Percentiles rank a stretch among this genome's conserved stretches.
phyloP scores from a whole-genome alignment of 2,113 vertebrate genomes.

The Vidua macroura region DNA sequence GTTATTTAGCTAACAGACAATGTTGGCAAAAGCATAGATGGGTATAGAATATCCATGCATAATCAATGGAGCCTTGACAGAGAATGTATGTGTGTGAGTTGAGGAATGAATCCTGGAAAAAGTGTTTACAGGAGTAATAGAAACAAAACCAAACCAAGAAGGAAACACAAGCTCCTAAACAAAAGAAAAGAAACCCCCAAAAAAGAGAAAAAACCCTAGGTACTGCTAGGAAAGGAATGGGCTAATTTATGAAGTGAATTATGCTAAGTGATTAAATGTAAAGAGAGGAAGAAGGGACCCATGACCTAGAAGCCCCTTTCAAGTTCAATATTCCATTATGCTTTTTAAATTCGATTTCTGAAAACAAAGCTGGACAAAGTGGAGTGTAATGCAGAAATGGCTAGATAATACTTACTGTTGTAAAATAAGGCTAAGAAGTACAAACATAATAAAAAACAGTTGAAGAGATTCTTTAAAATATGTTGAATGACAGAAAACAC shows the following conservation, averaged over 20 bases:
- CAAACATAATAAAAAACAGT: background rate
- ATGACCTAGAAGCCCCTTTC: background rate
- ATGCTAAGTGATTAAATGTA: background rate
- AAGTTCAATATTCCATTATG: background rate
- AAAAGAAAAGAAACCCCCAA: background rate
- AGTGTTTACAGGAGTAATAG: background rate
- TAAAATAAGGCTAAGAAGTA: background rate
- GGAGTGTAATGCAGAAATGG: background rate
- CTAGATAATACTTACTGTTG: background rate
- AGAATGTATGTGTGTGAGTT: background rate
- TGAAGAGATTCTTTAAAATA: background rate
- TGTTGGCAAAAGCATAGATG: background rate
- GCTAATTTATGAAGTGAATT: background rate
- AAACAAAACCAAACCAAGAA: background rate
- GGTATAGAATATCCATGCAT: background rate
- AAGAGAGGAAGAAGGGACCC: background rate
- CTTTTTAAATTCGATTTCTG: background rate
- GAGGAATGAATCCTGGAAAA: background rate
- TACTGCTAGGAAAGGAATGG: background rate
- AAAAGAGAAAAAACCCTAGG: fast-evolving
- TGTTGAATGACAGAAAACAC: background rate
- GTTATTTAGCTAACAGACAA: background rate
- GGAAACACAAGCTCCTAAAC: background rate
- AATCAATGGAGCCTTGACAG: background rate
- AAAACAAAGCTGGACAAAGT: background rate